Evolutionary conservation across 2,888 invertebrate genomes (phyloP), one percentile per base, ranked within the genome.

Genomic region (Eueremaeus valkanovi): DNA sequence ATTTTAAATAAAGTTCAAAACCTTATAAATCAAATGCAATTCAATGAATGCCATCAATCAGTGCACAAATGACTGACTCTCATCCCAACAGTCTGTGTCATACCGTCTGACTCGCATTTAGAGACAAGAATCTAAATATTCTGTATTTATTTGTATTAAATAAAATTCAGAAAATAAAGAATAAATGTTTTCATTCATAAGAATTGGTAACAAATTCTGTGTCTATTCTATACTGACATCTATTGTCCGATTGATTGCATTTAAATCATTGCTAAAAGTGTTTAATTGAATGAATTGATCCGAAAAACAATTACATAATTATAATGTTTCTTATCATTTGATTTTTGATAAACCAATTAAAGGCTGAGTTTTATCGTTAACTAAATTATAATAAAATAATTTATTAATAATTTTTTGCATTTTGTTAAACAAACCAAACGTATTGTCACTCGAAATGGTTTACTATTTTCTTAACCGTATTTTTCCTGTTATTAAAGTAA

Each of bases 381-480:
- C 18, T 45, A 11, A 45, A 45, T 11, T 45, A 45, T 16, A 13
- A 45, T 13, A 45, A 45, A 6, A 45, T 45, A 6, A 13, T 45
- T 45, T 6, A 45, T 45, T 36, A 6, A 63, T 21, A n/a, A 63
- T 13, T 33, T 21, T 5, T 18, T 63, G n/a, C 9, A 36, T 36
- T 27, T 18, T 31, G 21, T 27, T 33, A 31, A 16, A 6, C 24
- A 3, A 29, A 61, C 13, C 33, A 6, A 63, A 63, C 33, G 16
- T n/a, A 16, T 31, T 16, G 27, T 27, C 21, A 29, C n/a, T 16
- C 24, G 11, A 55, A 68, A 68, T 68, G 68, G 68, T 68, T 68
- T 68, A 68, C 42, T n/a, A 36, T 40, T 40, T 42, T 24, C n/a
- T 68, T 11, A 68, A 68, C 36, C 68, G 68, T 42, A 42, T 68